Evolutionary conservation across 2,797 vertebrate genomes (phyloP).

Genomic region (Phrynocephalus vlangalii): DNA sequence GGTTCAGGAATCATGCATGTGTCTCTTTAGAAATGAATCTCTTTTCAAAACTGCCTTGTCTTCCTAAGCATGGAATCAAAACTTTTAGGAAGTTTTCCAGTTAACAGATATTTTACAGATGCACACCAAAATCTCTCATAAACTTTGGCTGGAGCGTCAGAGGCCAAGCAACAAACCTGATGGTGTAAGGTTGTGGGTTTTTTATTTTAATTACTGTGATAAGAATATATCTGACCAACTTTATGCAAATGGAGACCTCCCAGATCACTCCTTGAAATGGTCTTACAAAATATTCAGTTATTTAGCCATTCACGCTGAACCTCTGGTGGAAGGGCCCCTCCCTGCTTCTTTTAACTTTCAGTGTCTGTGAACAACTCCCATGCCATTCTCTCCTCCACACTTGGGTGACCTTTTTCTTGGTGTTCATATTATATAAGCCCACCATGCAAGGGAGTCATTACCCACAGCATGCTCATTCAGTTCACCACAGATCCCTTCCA

Average conservation of each 20-base stretch:
- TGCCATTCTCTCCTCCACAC: fast-evolving
- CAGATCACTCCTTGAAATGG: neutral
- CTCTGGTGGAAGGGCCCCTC: slow-evolving; percentile 29
- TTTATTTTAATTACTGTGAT: neutral
- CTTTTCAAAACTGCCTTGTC: neutral
- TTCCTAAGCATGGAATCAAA: neutral
- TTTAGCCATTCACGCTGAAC: slow-evolving; percentile 28
- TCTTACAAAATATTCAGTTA: neutral
- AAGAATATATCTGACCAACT: neutral
- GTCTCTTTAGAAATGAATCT: fast-evolving
- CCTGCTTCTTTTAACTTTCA: neutral
- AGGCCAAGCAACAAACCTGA: neutral
- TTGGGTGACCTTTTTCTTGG: slow-evolving; percentile 1
- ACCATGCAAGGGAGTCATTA: neutral
- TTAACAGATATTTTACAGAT: slow-evolving; percentile 39
- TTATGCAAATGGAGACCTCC: neutral
- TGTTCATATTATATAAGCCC: slow-evolving; percentile 24
- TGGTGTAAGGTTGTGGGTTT: neutral
- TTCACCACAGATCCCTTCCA: slow-evolving; percentile 18
- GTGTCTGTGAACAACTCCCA: neutral
- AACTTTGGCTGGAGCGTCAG: neutral
- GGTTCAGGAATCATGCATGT: neutral
- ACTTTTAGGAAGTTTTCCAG: slow-evolving; percentile 15
- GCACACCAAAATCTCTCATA: slow-evolving; percentile 1
- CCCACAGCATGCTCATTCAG: slow-evolving; percentile 28